Evolutionary conservation across 1,140 invertebrate species (phyloP).

Genomic region (Mylabris phalerata): DNA sequence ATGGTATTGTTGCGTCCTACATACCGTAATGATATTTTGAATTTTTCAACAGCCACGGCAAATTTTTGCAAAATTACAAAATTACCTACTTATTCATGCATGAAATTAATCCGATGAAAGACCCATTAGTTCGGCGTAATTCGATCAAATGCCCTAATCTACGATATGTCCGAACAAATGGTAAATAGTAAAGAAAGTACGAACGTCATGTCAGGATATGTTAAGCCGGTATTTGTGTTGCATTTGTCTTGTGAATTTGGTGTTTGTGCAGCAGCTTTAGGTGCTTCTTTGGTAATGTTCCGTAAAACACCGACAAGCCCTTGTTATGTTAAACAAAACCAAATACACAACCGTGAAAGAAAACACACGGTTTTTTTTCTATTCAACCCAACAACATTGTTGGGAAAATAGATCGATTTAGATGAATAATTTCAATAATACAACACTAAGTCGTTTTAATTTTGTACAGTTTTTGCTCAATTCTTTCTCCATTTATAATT

Average conservation of each 20-base stretch:
- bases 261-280: slow-evolving; percentile 20
- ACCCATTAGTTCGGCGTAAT: too few relatives aligned
- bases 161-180: too few relatives aligned
- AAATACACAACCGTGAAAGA: slow-evolving; percentile 14
- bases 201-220: slow-evolving; percentile 8
- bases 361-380: slow-evolving; percentile 1
- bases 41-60: too few relatives aligned
- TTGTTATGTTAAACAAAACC: slow-evolving; percentile 24
- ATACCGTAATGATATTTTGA: too few relatives aligned
- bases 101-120: too few relatives aligned
- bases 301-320: neutral
- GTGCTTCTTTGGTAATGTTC: slow-evolving; percentile 9
- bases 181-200: neutral
- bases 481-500: slow-evolving; percentile 22
- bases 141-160: too few relatives aligned
- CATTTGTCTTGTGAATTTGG: slow-evolving; percentile 19
- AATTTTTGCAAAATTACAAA: too few relatives aligned
- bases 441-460: neutral
- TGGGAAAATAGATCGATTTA: slow-evolving; percentile 14
- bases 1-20: too few relatives aligned
- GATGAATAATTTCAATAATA: slow-evolving; percentile 10
- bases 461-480: neutral
- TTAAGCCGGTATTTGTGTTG: slow-evolving; percentile 21
- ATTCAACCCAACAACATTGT: slow-evolving; percentile 3
- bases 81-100: too few relatives aligned